Conservation (phyloP, 2,888 invertebrate genomes). For the Atherix ibis region DNA sequence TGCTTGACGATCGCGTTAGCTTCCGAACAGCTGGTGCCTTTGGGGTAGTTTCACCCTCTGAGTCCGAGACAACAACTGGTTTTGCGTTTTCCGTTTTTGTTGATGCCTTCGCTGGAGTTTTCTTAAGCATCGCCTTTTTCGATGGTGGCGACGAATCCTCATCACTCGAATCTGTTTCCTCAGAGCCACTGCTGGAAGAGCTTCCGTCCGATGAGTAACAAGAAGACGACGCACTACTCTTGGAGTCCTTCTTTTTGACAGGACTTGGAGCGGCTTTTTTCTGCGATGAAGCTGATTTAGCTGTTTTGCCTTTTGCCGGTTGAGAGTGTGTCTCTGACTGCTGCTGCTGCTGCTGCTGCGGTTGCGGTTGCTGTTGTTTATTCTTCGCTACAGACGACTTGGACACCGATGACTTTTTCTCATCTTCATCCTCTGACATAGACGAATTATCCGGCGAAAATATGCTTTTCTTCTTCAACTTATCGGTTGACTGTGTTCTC, state of each 20-base stretch:
- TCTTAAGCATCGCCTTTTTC: conserved; percentile 7
- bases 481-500: conserved; percentile 4
- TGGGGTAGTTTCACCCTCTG: conserved; percentile 28
- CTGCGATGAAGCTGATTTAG: no score
- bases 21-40: conserved; percentile 35
- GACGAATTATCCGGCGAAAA: conserved; percentile 67
- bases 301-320: conserved; percentile 28
- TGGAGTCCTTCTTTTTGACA: conserved; percentile 16
- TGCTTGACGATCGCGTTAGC: conserved; percentile 51
- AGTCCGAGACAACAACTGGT: conserved; percentile 38
- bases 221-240: conserved; percentile 21
- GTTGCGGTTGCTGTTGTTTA: conserved; percentile 5
- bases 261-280: conserved; percentile 24
- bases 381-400: not conserved
- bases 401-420: conserved; percentile 12
- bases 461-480: conserved; percentile 55
- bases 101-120: conserved; percentile 11
- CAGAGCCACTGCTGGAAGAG: conserved; percentile 28
- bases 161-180: conserved; percentile 29
- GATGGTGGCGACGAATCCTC: conserved; percentile 17
- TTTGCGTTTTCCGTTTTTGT: conserved; percentile 25
- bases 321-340: conserved; percentile 7
- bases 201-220: conserved; percentile 22
- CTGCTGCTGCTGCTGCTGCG: conserved; percentile 10
- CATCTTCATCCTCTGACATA: conserved; percentile 40